phyloP scores from a whole-genome alignment of 2,888 invertebrate genomes.

The Mechanitis mazaeus region DNA sequence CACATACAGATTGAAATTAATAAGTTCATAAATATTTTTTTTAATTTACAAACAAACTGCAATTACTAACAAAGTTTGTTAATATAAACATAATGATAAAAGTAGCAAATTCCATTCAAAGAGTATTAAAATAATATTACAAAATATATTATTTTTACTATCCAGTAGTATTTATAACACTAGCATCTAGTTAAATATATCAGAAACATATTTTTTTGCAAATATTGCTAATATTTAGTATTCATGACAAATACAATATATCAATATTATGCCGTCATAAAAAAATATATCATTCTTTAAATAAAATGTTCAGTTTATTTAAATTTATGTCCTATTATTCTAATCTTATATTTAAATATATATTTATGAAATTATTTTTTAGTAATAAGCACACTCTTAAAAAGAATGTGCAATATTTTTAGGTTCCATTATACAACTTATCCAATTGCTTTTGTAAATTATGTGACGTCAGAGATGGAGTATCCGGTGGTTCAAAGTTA shows the following conservation, averaged over 20 bases:
- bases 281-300: too few species aligned
- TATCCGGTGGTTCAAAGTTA: slow-evolving; percentile 38
- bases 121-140: slow-evolving; percentile 1
- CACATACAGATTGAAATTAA: too few species aligned
- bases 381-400: background rate
- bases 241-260: too few species aligned
- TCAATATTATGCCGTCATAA: too few species aligned
- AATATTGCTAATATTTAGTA: too few species aligned
- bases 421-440: slow-evolving; percentile 53
- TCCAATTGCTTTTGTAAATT: slow-evolving; percentile 64
- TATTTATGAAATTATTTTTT: too few species aligned
- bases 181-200: too few species aligned
- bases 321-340: background rate
- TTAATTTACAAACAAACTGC: background rate
- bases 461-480: slow-evolving; percentile 56
- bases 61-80: slow-evolving; percentile 11
- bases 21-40: background rate
- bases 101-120: background rate
- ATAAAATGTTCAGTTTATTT: too few species aligned
- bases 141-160: background rate
- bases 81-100: background rate
- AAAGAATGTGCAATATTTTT: slow-evolving; percentile 13
- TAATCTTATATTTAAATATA: too few species aligned
- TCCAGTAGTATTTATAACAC: too few species aligned
- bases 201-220: too few species aligned